Evolutionary conservation across 2,888 invertebrate species (phyloP).

Genomic region (Tiphia femorata): DNA sequence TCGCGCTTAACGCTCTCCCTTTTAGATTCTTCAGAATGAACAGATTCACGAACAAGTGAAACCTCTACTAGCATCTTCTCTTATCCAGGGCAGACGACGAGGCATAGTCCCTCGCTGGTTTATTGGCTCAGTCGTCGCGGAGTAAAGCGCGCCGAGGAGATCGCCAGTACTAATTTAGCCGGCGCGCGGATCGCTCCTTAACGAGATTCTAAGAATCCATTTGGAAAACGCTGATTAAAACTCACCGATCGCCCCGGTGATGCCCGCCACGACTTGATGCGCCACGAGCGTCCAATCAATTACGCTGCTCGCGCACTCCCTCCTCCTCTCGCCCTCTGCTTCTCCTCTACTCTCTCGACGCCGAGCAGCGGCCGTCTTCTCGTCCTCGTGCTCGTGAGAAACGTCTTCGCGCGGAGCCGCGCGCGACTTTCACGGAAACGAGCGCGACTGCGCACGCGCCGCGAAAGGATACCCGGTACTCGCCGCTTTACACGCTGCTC

Average conservation of each 20-base stretch:
- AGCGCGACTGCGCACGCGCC: no score
- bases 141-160: slow-evolving; percentile 3
- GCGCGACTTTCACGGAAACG: neutral
- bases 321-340: neutral
- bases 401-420: neutral
- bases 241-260: slow-evolving; percentile 22
- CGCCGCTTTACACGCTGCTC: no score
- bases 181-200: slow-evolving; percentile 45
- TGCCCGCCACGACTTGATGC: slow-evolving; percentile 7
- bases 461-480: no score
- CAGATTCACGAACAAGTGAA: no score
- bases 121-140: no score
- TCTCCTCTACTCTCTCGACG: slow-evolving; percentile 1
- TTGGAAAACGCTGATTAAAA: slow-evolving; percentile 46
- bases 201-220: slow-evolving; percentile 53
- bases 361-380: no score
- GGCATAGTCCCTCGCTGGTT: no score
- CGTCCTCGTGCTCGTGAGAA: no score
- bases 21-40: no score
- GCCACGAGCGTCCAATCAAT: slow-evolving; percentile 30
- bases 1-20: no score
- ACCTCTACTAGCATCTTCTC: no score
- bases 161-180: slow-evolving; percentile 45
- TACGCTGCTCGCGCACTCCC: slow-evolving; percentile 6
- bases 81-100: no score